A percentile compares a stretch with the other conserved stretches of the same genome.
phyloP scores from a whole-genome alignment of 2,888 invertebrate species.

The Andrena chrysosceles region DNA sequence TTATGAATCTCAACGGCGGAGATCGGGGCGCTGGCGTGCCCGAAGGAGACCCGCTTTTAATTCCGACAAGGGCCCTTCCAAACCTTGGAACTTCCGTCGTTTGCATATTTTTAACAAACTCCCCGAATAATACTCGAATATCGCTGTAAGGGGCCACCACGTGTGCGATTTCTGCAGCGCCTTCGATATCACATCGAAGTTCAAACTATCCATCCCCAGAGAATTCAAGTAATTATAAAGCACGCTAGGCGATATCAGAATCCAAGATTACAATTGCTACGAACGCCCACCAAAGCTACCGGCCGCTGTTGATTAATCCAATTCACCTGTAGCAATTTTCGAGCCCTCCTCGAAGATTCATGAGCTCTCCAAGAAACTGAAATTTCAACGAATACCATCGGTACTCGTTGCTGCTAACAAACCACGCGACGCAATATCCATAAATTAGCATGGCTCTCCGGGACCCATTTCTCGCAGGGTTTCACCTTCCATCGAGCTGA shows the following conservation, averaged over 20 bases:
- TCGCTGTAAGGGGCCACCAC: neutral
- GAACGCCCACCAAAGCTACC: neutral
- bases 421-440: slow-evolving; percentile 20
- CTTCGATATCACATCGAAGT: neutral
- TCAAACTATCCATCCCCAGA: neutral
- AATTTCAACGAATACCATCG: neutral
- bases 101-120: slow-evolving; percentile 27
- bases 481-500: neutral
- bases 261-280: neutral
- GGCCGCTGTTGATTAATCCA: neutral
- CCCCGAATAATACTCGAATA: neutral
- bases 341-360: neutral
- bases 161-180: neutral
- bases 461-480: neutral
- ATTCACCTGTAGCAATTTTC: neutral
- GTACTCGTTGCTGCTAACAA: slow-evolving; percentile 11
- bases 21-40: neutral
- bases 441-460: slow-evolving; percentile 37
- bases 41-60: slow-evolving; percentile 2
- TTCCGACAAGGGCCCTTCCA: slow-evolving; percentile 18
- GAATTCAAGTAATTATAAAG: neutral
- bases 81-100: slow-evolving; percentile 29
- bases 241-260: neutral
- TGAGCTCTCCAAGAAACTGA: neutral
- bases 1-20: slow-evolving; percentile 30